These are phyloP conservation scores for Nyctibius grandis DNA, from an alignment of 2,797 vertebrate genomes.

Conservation along the genomic window DNA sequence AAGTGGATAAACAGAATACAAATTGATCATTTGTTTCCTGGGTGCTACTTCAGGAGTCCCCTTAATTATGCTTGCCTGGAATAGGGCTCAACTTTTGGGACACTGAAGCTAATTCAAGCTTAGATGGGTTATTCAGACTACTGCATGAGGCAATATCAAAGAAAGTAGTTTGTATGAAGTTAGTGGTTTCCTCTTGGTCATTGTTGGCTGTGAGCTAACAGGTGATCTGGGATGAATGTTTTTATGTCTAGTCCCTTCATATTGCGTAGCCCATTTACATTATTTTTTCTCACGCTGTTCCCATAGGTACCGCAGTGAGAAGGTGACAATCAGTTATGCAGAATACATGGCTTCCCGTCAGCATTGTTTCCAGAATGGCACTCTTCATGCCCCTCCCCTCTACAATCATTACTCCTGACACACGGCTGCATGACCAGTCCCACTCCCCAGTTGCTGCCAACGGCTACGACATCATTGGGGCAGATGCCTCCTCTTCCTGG, in stretches of 20 bases:
- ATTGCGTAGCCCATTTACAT: neutral
- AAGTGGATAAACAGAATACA: neutral
- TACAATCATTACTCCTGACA: conserved; percentile 90
- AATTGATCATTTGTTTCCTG: neutral
- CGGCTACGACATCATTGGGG: conserved; percentile 82
- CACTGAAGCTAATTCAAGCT: neutral
- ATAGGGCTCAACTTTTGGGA: neutral
- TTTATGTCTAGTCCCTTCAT: accelerated
- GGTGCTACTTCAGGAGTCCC: neutral
- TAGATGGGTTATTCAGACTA: neutral
- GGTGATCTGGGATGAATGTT: neutral
- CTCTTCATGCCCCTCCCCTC: conserved; percentile 82
- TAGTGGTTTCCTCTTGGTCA: neutral
- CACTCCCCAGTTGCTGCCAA: conserved; percentile 79
- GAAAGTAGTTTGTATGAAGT: neutral
- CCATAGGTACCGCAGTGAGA: conserved; percentile 82
- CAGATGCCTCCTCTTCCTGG: conserved; percentile 83
- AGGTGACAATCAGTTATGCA: conserved; percentile 86
- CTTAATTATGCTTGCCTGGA: neutral
- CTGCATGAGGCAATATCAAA: neutral
- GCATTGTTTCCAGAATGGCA: conserved; percentile 83
- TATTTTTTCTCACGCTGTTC: neutral
- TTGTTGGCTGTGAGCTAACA: neutral
- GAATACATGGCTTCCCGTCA: conserved; percentile 84
- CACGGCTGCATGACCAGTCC: conserved; percentile 82